Evolutionary conservation across 1,140 invertebrate genomes (phyloP), one percentile per base, ranked within the genome.

Genomic region (Drosophila mojavensis): DNA sequence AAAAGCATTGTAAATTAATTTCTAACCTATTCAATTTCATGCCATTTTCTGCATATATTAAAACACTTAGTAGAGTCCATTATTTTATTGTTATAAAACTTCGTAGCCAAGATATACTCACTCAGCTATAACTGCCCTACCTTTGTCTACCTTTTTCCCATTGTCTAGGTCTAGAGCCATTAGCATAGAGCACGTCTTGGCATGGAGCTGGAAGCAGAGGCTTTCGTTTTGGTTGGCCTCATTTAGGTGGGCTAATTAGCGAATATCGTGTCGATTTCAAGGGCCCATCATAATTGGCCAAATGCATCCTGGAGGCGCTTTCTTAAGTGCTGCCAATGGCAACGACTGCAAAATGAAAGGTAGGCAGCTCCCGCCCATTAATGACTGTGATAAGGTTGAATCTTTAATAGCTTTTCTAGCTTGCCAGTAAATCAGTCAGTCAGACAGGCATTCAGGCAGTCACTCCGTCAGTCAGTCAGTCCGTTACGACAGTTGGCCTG

Each of bases 171-270:
- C 15, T 47, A 47, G 43, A 17, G 30, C 62, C 72, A 86, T 86
- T 88, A 86, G 88, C 70, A 67, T 66, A 72, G 58, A 55, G 58
- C 76, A 88, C 79, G 75, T 78, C 70, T 70, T 62, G 50, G 41
- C 53, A 63, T 78, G 69, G 51, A 24, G 30, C 15, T 47, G 43
- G 41, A 15, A 28, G 48, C 55, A 26, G 50, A 26, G 50, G 39
- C 56, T 50, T 30, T 63, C 54, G 33, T 59, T 59, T 30, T 66
- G 67, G 43, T 47, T 56, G 70, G 28, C 36, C 56, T 77, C 72
- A 89, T 89, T 89, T 89, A 89, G 84, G 71, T 66, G 78, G 79
- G 85, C 89, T 89, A 89, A 89, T 89, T 89, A 90, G 80, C 78
- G 58, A 81, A 89, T 82, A 89, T 89, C 79, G 84, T 89, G 84